Base-by-base conservation (phyloP, 2,797 vertebrate genomes). In the Pipistrellus nathusii region DNA sequence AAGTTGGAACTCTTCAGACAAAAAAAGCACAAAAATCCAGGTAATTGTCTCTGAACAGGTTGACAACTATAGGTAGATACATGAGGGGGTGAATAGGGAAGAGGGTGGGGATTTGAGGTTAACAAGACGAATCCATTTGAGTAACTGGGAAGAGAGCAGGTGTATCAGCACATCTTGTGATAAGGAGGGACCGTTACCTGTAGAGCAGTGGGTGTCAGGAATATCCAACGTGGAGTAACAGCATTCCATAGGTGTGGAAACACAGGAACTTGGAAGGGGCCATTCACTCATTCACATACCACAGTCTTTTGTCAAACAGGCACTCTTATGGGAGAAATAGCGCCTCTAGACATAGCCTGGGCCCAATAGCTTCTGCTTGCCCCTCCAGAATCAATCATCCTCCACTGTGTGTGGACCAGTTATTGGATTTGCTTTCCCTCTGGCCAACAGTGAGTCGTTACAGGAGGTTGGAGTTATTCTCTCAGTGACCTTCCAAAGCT, bases 1-100 rank as follows among this genome's bases (percentile, higher is more conserved):
- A 85, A 57, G 35, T 92, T 66, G 91, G 48, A 78, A 23, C 10
- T 78, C 57, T 94, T 81, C 80, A 68, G 53, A 66, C 30, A 92
- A 93, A 95, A 95, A 84, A 32, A 17, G 11, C 3, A 30, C 66
- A 82, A 85, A 85, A 91, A 85, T 72, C 20, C 38, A 71, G 30
- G 57, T 38, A 91, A 68, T 80, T 83, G 15, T 73, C 11, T 94
- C 82, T 46, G 81, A 88, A 27, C 6, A 94, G 15, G 3, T 51
- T 85, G 64, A 35, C n/a, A 68, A 7, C 14, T 12, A 15, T 66
- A 73, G 48, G 3, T 66, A 85, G 57, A 69, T 75, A 53, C 4
- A 23, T 13, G 18, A 85, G 12, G 23, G 71, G 5, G 23, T 30
- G 32, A 53, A 66, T 82, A 73, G 14, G 90, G 48, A 21, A 81